A percentile compares a stretch with the other conserved stretches of the same genome.
Evolutionary conservation across 2,797 vertebrate species (phyloP).

Genomic region (Erithacus rubecula): DNA sequence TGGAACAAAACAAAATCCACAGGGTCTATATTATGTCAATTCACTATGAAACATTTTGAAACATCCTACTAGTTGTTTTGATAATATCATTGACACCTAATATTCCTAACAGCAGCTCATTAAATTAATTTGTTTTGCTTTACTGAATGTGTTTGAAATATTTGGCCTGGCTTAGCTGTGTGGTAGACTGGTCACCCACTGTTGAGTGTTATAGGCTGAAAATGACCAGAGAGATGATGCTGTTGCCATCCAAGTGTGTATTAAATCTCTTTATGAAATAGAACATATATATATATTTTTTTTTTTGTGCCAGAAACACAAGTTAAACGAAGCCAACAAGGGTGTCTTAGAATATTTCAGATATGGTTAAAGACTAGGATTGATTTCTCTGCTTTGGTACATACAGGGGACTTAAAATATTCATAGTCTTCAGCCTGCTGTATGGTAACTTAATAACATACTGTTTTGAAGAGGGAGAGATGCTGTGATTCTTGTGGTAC

Average conservation of each 20-base stretch:
- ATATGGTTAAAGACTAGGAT: background rate
- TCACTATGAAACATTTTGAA: background rate
- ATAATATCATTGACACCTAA: background rate
- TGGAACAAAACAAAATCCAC: background rate
- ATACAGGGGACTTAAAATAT: slow-evolving; percentile 70
- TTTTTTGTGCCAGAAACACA: background rate
- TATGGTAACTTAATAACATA: slow-evolving; percentile 75
- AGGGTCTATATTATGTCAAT: background rate
- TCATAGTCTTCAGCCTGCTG: slow-evolving; percentile 64
- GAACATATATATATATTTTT: background rate
- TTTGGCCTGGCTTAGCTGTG: background rate
- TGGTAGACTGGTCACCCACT: background rate
- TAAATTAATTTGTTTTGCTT: background rate
- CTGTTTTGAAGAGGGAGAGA: slow-evolving; percentile 72
- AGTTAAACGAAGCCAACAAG: background rate
- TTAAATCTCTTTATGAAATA: background rate
- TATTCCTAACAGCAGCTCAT: background rate
- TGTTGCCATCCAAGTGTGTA: background rate
- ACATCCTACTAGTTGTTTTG: background rate
- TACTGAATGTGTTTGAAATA: background rate
- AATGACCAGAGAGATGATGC: background rate
- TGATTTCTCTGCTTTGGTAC: slow-evolving; percentile 57
- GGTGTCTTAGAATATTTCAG: slow-evolving; percentile 26
- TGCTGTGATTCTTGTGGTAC: slow-evolving; percentile 74
- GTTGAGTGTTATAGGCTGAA: background rate